Evolutionary conservation across 2,888 invertebrate species (phyloP).

Genomic region (Pasiphila rectangulata): DNA sequence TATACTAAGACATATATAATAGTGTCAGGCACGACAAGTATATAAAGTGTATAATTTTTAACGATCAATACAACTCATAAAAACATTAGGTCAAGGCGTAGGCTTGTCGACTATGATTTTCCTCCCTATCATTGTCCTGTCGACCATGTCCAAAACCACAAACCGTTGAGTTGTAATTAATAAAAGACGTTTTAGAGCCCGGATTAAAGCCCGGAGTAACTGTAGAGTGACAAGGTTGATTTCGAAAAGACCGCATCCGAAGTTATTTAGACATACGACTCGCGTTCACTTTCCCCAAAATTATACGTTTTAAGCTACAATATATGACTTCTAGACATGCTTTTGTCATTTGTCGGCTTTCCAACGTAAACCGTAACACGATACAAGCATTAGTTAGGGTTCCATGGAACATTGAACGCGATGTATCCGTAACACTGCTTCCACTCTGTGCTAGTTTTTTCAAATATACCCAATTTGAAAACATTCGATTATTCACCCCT

Average conservation of each 20-base stretch:
- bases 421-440: slow-evolving; percentile 39
- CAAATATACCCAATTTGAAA: too few relatives aligned
- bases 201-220: not conserved
- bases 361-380: slow-evolving; percentile 40
- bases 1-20: too few relatives aligned
- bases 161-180: not conserved
- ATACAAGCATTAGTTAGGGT: slow-evolving; percentile 44
- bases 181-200: not conserved
- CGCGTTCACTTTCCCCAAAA: slow-evolving; percentile 36
- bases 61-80: not conserved
- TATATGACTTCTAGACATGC: slow-evolving; percentile 40
- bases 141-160: not conserved
- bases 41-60: not conserved
- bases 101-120: not conserved
- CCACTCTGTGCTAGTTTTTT: slow-evolving; percentile 22
- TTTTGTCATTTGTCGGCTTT: slow-evolving; percentile 43
- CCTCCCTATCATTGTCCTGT: not conserved
- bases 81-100: not conserved
- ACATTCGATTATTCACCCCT: too few relatives aligned
- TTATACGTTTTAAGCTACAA: slow-evolving; percentile 36
- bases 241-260: slow-evolving; percentile 32
- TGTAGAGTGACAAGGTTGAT: slow-evolving; percentile 21
- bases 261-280: slow-evolving; percentile 34
- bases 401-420: slow-evolving; percentile 34
- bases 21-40: not conserved